Conservation (phyloP, 2,888 invertebrate species). For the Cheilosia vulpina region DNA sequence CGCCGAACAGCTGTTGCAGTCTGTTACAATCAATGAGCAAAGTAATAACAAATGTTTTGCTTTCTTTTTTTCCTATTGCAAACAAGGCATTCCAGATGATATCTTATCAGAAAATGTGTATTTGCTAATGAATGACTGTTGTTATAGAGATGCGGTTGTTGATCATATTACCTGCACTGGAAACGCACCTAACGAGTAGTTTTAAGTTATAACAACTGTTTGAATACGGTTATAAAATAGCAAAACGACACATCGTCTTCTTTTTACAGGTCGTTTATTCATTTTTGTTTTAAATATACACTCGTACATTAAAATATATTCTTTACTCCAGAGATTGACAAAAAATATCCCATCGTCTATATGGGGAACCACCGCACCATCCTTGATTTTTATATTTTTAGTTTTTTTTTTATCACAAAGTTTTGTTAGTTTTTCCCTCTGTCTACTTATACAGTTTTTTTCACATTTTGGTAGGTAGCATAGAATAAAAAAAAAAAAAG, state of each 20-base stretch:
- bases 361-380: background rate
- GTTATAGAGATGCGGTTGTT: too few relatives aligned
- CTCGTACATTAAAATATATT: conserved; percentile 38
- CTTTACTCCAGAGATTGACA: conserved; percentile 41
- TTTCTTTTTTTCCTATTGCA: too few relatives aligned
- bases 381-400: conserved; percentile 3
- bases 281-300: conserved; percentile 64
- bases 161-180: too few relatives aligned
- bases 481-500: conserved; percentile 10
- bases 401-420: conserved; percentile 62
- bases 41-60: too few relatives aligned
- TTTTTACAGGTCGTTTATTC: conserved; percentile 59
- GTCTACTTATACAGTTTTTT: conserved; percentile 1
- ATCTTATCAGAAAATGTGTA: too few relatives aligned
- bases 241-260: background rate
- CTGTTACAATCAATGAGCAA: too few relatives aligned
- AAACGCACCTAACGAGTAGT: too few relatives aligned
- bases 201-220: too few relatives aligned
- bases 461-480: conserved; percentile 42
- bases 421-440: conserved; percentile 47
- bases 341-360: conserved; percentile 6
- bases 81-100: too few relatives aligned
- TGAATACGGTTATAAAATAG: background rate
- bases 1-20: too few relatives aligned
- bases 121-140: background rate